Base-by-base conservation (phyloP, 2,888 invertebrate genomes). In the Trissolcus brochymenae region DNA sequence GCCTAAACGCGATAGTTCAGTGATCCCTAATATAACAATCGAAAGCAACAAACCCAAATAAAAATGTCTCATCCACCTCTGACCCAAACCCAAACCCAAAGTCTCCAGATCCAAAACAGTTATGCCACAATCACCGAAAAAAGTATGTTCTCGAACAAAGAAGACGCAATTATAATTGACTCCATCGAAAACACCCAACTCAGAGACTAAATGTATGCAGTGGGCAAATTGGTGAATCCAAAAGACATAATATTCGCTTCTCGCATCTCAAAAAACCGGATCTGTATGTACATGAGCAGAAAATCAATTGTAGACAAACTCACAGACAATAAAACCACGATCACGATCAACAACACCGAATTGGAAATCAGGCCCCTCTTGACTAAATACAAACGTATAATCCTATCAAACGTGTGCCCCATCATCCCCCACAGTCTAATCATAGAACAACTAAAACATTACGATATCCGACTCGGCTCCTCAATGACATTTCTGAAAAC, bases 391-490 rank as follows among this genome's bases (percentile, higher is more conserved):
- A 54, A 62, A 57, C 3, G 62, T 21, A 41, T 73, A 0, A 76
- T 76, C 3, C 62, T 84, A 1, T 84, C 84, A 16, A 84, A 83
- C 55, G 82, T 84, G 1, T 76, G 16, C 7, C 49, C 16, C 7
- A 49, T 49, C 1, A 49, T 49, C 2, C 16, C 49, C 4, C 49
- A 49, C 16, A 49, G 49, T 16, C 4, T 17, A 4, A 1, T 46
- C 0, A 19, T 16, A 0, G 49, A 49, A 1, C 16, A 16, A 2
- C 7, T 17, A 6, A 49, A 49, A 16, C 6, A 49, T 6, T 1
- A 4, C 0, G 7, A 16, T 0, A 49, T 49, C 16, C 6, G 17
- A 16, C 49, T 49, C 1, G 49, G 49, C 16, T 49, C 17, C 1
- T 4, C 49, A 49, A 17, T 49, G 4, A 49, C 49, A 2, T 49